A percentile compares a stretch with the other conserved stretches of the same genome.
Conservation (phyloP, 2,797 vertebrate species). For the Kryptolebias ocellatus region DNA sequence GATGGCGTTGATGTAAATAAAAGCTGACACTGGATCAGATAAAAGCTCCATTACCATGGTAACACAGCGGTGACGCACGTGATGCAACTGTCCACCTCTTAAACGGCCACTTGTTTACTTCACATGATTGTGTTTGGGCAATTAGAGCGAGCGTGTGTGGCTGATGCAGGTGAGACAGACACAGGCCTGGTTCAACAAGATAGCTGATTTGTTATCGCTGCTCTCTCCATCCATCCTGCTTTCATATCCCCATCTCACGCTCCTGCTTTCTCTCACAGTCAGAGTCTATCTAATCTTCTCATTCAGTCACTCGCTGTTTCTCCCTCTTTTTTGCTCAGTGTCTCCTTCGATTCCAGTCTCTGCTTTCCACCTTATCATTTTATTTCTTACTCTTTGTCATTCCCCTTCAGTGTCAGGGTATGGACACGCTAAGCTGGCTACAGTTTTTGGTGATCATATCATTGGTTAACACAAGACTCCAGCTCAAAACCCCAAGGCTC, state of each 20-base stretch:
- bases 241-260: slow-evolving; percentile 30
- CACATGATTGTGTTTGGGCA: slow-evolving; percentile 67
- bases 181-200: slow-evolving; percentile 64
- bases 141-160: slow-evolving; percentile 52
- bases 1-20: slow-evolving; percentile 39
- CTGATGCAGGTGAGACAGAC: slow-evolving; percentile 46
- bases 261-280: slow-evolving; percentile 44
- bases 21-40: slow-evolving; percentile 65
- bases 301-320: slow-evolving; percentile 30
- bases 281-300: slow-evolving; percentile 56
- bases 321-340: slow-evolving; percentile 18
- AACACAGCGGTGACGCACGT: slow-evolving; percentile 57
- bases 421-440: slow-evolving; percentile 5
- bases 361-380: slow-evolving; percentile 12
- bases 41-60: slow-evolving; percentile 66
- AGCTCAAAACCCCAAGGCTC: slow-evolving; percentile 3
- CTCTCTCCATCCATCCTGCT: slow-evolving; percentile 36
- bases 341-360: slow-evolving; percentile 31
- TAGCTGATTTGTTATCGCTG: slow-evolving; percentile 63
- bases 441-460: slow-evolving; percentile 1
- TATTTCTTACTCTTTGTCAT: slow-evolving; percentile 13
- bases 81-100: slow-evolving; percentile 40
- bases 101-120: slow-evolving; percentile 65
- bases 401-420: slow-evolving; percentile 23
- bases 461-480: background rate